These are phyloP conservation scores for fruit fly (Drosophila melanogaster) DNA, from an alignment of 1,140 invertebrate species.

Conservation along the genomic window Release_6_plus_ISO1_MT NT_033779.5:17101001-17101500, in stretches of 20 bases:
- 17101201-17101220: background rate
- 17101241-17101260: background rate
- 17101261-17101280: constrained; percentile 22
- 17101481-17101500: constrained; percentile 63
- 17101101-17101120: too few species aligned
- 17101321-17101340: constrained; percentile 76
- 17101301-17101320: constrained; percentile 57
- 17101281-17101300: constrained; percentile 30
- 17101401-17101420: background rate
- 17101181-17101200: background rate
- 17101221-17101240: background rate
- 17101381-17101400: constrained; percentile 66
- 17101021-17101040: background rate
- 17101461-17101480: constrained; percentile 73
- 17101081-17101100: too few species aligned
- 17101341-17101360: constrained; percentile 82
- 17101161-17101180: too few species aligned
- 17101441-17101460: constrained; percentile 73
- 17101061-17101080: too few species aligned
- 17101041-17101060: too few species aligned
- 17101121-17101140: too few species aligned
- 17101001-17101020: background rate
- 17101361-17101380: constrained; percentile 80
- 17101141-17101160: too few species aligned
- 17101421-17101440: constrained; percentile 62